Evolutionary conservation across 2,113 vertebrate genomes (phyloP).

Genomic region (Amblyopsis rosae): DNA sequence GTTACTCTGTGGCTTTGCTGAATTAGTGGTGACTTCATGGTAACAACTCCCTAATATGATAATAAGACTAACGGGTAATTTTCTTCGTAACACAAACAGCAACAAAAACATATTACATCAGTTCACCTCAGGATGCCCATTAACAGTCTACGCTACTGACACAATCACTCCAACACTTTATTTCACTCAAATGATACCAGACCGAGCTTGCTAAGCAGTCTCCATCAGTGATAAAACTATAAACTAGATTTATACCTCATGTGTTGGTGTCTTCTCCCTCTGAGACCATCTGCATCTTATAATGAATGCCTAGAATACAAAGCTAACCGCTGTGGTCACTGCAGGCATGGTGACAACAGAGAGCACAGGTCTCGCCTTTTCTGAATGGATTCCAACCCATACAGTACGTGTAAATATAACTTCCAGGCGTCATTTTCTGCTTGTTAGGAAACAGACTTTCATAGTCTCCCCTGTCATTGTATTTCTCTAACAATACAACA

Average conservation of each 20-base stretch:
- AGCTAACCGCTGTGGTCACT: conserved; percentile 22
- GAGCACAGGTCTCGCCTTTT: conserved; percentile 53
- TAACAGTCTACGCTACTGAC: conserved; percentile 44
- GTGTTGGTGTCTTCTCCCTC: neutral
- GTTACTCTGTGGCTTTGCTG: conserved; percentile 10
- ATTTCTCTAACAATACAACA: conserved; percentile 69
- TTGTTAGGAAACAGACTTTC: conserved; percentile 58
- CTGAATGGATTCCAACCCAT: conserved; percentile 28
- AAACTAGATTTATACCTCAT: neutral
- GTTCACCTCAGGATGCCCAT: conserved; percentile 20
- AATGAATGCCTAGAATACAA: conserved; percentile 15
- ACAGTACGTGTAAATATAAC: conserved; percentile 62
- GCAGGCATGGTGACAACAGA: conserved; percentile 15
- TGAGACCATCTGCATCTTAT: conserved; percentile 4
- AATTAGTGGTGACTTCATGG: neutral
- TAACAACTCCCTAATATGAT: conserved; percentile 38
- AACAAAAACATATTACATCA: conserved; percentile 41
- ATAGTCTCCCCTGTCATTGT: conserved; percentile 61
- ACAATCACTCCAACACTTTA: conserved; percentile 38
- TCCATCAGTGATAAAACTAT: neutral
- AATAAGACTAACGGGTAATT: conserved; percentile 49
- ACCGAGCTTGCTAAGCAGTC: conserved; percentile 38
- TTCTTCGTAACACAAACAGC: neutral
- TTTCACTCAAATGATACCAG: conserved; percentile 26
- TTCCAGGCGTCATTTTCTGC: conserved; percentile 66